phyloP scores from a whole-genome alignment of 2,113 vertebrate genomes.

The Gobius niger region DNA sequence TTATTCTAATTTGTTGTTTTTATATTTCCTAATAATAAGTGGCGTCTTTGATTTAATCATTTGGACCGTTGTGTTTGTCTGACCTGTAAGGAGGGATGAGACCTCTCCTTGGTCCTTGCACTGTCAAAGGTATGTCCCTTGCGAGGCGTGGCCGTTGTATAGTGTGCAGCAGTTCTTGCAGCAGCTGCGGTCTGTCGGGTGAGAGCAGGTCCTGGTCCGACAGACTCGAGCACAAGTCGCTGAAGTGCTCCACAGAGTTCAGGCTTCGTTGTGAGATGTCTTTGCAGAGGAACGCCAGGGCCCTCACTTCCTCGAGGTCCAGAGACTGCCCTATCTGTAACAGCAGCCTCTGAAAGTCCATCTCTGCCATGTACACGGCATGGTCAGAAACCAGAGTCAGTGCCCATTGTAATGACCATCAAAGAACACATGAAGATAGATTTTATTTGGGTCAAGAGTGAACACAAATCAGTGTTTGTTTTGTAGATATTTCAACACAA shows the following conservation, averaged over 20 bases:
- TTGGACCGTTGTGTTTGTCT: neutral
- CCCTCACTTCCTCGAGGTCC: constrained; percentile 32
- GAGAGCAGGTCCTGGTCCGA: constrained; percentile 45
- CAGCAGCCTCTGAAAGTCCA: constrained; percentile 66
- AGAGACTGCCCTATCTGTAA: constrained; percentile 43
- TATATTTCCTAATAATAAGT: no score
- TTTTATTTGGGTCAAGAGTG: no score
- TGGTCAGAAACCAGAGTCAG: neutral
- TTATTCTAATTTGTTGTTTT: no score
- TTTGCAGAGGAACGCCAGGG: constrained; percentile 68
- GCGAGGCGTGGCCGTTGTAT: constrained; percentile 40
- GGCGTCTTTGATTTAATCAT: no score
- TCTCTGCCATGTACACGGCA: constrained; percentile 13
- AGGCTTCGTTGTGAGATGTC: constrained; percentile 56
- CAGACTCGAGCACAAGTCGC: constrained; percentile 62
- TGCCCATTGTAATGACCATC: no score
- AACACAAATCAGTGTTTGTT: no score
- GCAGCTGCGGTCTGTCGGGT: constrained; percentile 40
- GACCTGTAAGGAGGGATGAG: constrained; percentile 71
- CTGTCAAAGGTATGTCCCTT: neutral
- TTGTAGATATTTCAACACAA: no score
- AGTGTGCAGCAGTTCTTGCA: constrained; percentile 66
- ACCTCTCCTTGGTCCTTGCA: neutral
- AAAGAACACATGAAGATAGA: no score
- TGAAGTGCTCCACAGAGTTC: constrained; percentile 27